Evolutionary conservation across 2,797 vertebrate genomes (phyloP).

Genomic region (Ctenochaetus hawaiiensis): DNA sequence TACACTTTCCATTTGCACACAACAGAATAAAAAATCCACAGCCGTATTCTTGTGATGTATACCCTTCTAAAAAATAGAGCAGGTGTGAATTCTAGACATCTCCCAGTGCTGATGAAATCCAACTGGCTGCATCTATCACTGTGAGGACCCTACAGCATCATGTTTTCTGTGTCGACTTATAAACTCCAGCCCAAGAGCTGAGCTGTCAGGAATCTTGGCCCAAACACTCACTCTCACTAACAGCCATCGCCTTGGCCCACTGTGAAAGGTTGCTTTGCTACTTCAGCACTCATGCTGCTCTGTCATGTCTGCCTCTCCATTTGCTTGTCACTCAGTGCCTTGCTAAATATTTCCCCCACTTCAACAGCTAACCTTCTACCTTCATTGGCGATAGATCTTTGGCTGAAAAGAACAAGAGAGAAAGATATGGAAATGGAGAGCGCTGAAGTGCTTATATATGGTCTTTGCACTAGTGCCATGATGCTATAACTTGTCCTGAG

Average conservation of each 20-base stretch:
- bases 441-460: constrained; percentile 9
- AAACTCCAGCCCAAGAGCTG: constrained; percentile 18
- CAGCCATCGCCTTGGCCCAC: constrained; percentile 37
- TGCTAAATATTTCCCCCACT: constrained; percentile 24
- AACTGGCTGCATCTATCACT: constrained; percentile 34
- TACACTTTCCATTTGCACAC: constrained; percentile 16
- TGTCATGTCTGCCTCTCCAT: constrained; percentile 12
- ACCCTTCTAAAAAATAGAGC: background rate
- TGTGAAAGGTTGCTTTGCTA: constrained; percentile 31
- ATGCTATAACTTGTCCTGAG: constrained; percentile 15
- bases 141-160: background rate
- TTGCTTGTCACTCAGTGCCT: background rate
- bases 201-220: constrained; percentile 33
- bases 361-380: constrained; percentile 1
- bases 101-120: constrained; percentile 23
- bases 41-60: constrained; percentile 28
- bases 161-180: constrained; percentile 8
- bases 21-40: constrained; percentile 20
- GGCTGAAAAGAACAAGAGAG: background rate
- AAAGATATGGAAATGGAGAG: background rate
- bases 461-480: constrained; percentile 13
- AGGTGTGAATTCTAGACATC: constrained; percentile 10
- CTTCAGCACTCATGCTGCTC: constrained; percentile 23
- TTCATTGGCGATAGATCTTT: background rate
- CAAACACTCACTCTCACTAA: constrained; percentile 40